These are phyloP conservation scores for Balaenoptera acutorostrata DNA, from an alignment of 2,113 vertebrate genomes.

Conservation along the genomic window DNA sequence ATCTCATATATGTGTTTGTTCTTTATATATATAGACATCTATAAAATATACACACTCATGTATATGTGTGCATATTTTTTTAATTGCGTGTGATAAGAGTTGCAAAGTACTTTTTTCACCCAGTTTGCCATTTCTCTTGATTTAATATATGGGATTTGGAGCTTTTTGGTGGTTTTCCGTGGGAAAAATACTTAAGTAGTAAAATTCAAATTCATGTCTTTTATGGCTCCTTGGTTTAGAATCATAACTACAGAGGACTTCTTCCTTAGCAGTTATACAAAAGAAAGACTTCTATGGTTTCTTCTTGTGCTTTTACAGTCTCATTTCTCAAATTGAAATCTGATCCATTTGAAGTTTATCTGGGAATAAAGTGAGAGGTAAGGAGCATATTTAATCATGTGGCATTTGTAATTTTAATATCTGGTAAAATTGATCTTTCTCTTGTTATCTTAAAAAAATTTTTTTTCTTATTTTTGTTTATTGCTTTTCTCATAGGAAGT, in stretches of 20 bases:
- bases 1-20: neutral
- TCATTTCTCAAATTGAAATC: neutral
- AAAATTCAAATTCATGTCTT: neutral
- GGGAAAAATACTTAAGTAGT: neutral
- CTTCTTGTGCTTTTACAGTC: neutral
- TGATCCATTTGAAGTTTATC: neutral
- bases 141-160: neutral
- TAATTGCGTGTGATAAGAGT: neutral
- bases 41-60: neutral
- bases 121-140: neutral
- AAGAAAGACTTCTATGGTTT: neutral
- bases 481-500: neutral
- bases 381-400: fast-evolving
- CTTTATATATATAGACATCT: neutral
- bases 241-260: neutral
- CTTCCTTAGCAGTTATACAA: neutral
- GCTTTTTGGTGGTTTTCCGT: neutral
- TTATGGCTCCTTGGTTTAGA: neutral
- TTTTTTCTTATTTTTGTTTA: neutral
- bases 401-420: fast-evolving
- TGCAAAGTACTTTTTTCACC: neutral
- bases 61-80: neutral
- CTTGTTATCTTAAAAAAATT: no score
- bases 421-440: fast-evolving
- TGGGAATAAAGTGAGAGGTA: neutral